phyloP scores from a whole-genome alignment of 1,140 invertebrate genomes.

The Drosophila repleta region DNA sequence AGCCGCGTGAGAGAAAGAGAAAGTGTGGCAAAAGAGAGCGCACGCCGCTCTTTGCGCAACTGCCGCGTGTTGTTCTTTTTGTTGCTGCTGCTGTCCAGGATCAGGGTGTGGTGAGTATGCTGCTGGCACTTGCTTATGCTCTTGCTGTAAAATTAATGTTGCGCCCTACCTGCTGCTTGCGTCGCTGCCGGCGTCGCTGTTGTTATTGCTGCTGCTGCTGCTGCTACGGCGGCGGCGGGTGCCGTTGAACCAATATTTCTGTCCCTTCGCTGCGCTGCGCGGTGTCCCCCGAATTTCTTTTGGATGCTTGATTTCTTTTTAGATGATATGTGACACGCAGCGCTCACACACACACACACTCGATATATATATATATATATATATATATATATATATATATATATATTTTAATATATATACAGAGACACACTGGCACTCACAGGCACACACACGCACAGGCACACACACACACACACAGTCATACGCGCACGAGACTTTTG shows the following conservation, averaged over 20 bases:
- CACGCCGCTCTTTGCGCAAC: conserved; percentile 61
- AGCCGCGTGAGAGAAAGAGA: background rate
- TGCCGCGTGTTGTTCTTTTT: conserved; percentile 48
- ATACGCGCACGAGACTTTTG: conserved; percentile 44
- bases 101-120: conserved; percentile 83
- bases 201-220: conserved; percentile 22
- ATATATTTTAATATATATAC: too few species aligned
- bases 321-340: conserved; percentile 71
- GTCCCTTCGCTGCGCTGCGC: conserved; percentile 40
- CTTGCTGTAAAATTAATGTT: conserved; percentile 63
- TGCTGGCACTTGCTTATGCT: conserved; percentile 47
- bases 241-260: background rate
- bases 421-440: conserved; percentile 16
- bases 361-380: too few species aligned
- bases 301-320: conserved; percentile 24
- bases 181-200: conserved; percentile 46
- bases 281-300: conserved; percentile 60
- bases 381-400: too few species aligned
- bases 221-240: conserved; percentile 39
- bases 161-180: conserved; percentile 72
- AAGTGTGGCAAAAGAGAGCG: conserved; percentile 8
- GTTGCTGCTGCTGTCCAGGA: conserved; percentile 49
- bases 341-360: conserved; percentile 40
- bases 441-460: conserved; percentile 41
- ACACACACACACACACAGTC: conserved; percentile 42